Percentiles rank a stretch among this genome's conserved stretches.
phyloP scores from a whole-genome alignment of 2,797 vertebrate species.

The Artibeus lituratus region DNA sequence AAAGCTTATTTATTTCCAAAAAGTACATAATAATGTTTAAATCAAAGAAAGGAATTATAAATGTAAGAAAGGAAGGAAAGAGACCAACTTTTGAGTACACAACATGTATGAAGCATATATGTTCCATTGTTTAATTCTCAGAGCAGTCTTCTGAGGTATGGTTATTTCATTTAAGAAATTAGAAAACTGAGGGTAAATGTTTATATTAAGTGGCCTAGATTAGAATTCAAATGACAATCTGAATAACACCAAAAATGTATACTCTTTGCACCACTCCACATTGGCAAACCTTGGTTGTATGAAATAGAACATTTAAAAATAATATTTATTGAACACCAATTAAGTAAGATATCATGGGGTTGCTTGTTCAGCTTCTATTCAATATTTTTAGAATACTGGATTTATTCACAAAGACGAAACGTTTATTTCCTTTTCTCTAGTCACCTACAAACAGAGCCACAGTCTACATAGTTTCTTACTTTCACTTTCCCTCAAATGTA shows the following conservation, averaged over 20 bases:
- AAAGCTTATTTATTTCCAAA: background rate
- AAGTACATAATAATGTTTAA: background rate
- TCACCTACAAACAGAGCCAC: background rate
- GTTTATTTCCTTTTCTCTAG: background rate
- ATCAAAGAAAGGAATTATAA: background rate
- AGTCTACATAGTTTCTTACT: background rate
- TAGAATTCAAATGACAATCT: background rate
- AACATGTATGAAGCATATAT: background rate
- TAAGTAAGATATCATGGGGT: background rate
- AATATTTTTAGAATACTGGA: background rate
- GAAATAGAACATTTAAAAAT: background rate
- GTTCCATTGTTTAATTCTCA: background rate
- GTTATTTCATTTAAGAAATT: background rate
- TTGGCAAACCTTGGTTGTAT: background rate
- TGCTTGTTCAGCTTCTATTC: background rate
- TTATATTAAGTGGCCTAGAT: background rate
- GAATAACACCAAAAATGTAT: background rate
- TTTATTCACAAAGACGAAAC: background rate
- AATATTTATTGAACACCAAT: background rate
- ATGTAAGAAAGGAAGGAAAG: background rate
- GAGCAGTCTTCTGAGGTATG: background rate
- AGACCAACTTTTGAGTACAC: background rate
- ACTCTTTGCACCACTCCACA: background rate
- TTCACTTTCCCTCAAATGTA: background rate
- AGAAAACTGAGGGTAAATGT: background rate